Evolutionary conservation across 2,113 vertebrate species (phyloP).

Genomic region (Mormyrus iriodes): DNA sequence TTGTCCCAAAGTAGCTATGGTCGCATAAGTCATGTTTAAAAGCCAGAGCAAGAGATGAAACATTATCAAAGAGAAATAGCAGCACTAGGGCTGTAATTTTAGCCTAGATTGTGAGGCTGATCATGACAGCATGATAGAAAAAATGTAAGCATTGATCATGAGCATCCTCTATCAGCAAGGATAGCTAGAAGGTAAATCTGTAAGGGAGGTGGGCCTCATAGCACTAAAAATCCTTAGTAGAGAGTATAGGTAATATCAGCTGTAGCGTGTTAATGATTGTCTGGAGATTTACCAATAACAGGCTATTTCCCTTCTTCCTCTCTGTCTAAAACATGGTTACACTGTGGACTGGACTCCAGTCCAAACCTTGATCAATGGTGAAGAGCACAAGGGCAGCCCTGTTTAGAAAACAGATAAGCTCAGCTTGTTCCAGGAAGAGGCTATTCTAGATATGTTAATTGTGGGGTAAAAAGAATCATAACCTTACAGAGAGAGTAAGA

Average conservation of each 20-base stretch:
- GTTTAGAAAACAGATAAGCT: not conserved
- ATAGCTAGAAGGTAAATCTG: not conserved
- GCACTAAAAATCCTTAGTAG: not conserved
- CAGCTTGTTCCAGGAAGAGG: not conserved
- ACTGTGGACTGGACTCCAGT: not conserved
- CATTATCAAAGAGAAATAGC: not conserved
- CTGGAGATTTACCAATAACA: conserved; percentile 1
- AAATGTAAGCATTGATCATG: not conserved
- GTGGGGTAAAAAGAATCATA: conserved; percentile 7
- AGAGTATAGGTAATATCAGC: not conserved
- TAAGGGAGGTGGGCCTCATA: not conserved
- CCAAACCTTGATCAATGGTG: not conserved
- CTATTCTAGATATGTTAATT: not conserved
- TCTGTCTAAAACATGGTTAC: not conserved
- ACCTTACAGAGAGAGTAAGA: not conserved
- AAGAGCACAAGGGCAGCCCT: not conserved
- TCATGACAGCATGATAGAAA: not conserved
- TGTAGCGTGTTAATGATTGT: not conserved
- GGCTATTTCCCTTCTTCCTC: not conserved
- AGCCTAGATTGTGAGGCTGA: not conserved
- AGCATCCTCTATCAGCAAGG: not conserved
- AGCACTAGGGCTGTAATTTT: not conserved
- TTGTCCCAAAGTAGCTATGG: not conserved
- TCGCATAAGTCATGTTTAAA: not conserved
- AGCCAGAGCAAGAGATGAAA: not conserved